Evolutionary conservation across 2,797 vertebrate species (phyloP), one percentile per base, ranked within the genome.

Genomic region (Premnoplex brunnescens): DNA sequence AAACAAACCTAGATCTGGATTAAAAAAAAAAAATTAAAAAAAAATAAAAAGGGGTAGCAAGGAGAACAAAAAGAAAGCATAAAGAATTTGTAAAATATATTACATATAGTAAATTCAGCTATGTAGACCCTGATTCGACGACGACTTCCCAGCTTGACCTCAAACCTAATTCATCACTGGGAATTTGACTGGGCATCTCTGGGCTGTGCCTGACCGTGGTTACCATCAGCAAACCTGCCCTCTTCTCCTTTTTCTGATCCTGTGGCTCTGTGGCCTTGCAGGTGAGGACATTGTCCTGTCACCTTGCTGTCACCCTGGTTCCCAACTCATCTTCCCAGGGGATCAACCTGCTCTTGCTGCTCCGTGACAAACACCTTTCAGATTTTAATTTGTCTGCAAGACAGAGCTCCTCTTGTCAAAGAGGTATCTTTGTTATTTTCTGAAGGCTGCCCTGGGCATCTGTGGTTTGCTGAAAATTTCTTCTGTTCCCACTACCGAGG

Each of bases 161-260:
- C 34, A 83, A 73, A 72, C 14, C 20, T 43, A 10, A 4, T 5
- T 75, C 17, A 8, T 63, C 63, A 44, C 3, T 3, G 8, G 5
- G 4, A 36, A 30, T 36, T 27, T 54, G 20, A 8, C 32, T 54
- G 43, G 52, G 28, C 10, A 30, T 52, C 7, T n/a, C 41, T 60
- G 48, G 22, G 12, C 37, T 52, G 32, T 66, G 37, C 6, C 22
- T 48, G 48, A 43, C 22, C 24, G n/a, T 36, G 37, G 13, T 22
- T 22, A 6, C 10, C 11, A 21, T 67, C 22, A 24, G 6, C 0
- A 0, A n/a, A 44, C 28, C 39, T 82, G 17, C 12, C 49, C 24
- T 44, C 22, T 7, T 75, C 12, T 71, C 34, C 10, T 54, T 39
- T 9, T 26, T 63, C 10, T 19, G 37, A 16, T 15, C 20, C 3